Evolutionary conservation across 2,888 invertebrate species (phyloP).

Genomic region (Ichneumoninae sp.): DNA sequence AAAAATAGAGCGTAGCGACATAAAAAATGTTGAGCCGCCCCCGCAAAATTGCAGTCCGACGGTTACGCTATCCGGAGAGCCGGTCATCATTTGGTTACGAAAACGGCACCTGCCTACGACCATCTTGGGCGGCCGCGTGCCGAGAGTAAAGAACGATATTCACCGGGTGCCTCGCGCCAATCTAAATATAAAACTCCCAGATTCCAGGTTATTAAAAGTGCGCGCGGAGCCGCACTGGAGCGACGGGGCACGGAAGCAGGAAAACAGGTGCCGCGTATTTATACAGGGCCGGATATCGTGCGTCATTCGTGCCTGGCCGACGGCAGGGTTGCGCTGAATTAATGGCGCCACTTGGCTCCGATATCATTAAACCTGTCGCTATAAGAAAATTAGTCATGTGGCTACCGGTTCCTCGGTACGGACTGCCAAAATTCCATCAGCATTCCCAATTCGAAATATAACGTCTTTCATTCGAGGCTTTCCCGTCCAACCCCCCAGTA

Average conservation of each 20-base stretch:
- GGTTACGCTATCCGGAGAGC: background rate
- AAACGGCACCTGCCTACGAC: constrained; percentile 40
- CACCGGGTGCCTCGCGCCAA: constrained; percentile 41
- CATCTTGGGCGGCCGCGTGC: constrained; percentile 34
- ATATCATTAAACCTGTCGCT: constrained; percentile 70
- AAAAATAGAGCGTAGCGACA: constrained; percentile 1
- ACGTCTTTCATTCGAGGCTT: background rate
- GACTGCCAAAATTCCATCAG: constrained; percentile 72
- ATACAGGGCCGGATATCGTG: constrained; percentile 69
- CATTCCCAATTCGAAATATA: background rate
- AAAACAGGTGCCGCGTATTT: constrained; percentile 83
- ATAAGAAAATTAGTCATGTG: constrained; percentile 71
- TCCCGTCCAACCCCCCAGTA: too few relatives aligned
- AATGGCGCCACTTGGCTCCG: constrained; percentile 73
- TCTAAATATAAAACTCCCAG: constrained; percentile 82
- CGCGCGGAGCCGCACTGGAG: constrained; percentile 75
- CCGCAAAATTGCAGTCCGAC: background rate
- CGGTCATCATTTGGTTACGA: constrained; percentile 11
- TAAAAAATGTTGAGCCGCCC: background rate
- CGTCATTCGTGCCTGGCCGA: constrained; percentile 65
- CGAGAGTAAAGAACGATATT: constrained; percentile 53
- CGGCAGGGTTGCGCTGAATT: constrained; percentile 48
- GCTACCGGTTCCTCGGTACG: constrained; percentile 60
- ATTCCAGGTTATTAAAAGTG: constrained; percentile 84
- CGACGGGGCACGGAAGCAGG: constrained; percentile 66